Conservation (phyloP, 2,888 invertebrate species). For the Drosophila robusta region DNA sequence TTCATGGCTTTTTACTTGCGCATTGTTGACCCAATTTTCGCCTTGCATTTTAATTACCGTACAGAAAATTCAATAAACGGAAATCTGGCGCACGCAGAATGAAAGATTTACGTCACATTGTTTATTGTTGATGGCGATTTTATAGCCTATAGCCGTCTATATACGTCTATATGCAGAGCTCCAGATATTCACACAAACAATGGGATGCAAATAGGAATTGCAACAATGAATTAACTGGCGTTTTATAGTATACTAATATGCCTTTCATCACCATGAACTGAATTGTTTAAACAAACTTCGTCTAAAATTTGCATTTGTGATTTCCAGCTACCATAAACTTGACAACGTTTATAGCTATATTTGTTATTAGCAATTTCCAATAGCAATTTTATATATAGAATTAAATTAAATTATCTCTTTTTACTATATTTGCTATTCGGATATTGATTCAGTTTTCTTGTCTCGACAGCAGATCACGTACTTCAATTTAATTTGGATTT, state of each 20-base stretch:
- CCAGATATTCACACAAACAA: slow-evolving; percentile 35
- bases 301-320: not conserved
- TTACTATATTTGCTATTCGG: slow-evolving; percentile 13
- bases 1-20: slow-evolving; percentile 49
- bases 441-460: slow-evolving; percentile 34
- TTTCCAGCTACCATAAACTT: slow-evolving; percentile 15
- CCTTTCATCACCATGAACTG: slow-evolving; percentile 3
- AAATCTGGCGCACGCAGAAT: slow-evolving; percentile 39
- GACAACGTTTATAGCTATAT: slow-evolving; percentile 39
- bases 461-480: slow-evolving; percentile 45
- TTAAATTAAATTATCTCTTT: not conserved
- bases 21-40: slow-evolving; percentile 70
- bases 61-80: slow-evolving; percentile 26
- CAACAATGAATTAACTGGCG: slow-evolving; percentile 61
- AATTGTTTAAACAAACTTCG: slow-evolving; percentile 33
- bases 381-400: slow-evolving; percentile 9
- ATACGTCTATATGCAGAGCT: slow-evolving; percentile 10
- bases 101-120: slow-evolving; percentile 61
- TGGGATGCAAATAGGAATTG: slow-evolving; percentile 17
- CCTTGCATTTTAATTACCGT: slow-evolving; percentile 40
- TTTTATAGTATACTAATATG: slow-evolving; percentile 47
- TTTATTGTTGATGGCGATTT: slow-evolving; percentile 48
- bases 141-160: slow-evolving; percentile 47
- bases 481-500: slow-evolving; percentile 33
- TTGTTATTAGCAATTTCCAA: slow-evolving; percentile 37